These are phyloP conservation scores for Cercopithecus hamlyni DNA, from an alignment of 2,797 vertebrate species.

Conservation along the genomic window DNA sequence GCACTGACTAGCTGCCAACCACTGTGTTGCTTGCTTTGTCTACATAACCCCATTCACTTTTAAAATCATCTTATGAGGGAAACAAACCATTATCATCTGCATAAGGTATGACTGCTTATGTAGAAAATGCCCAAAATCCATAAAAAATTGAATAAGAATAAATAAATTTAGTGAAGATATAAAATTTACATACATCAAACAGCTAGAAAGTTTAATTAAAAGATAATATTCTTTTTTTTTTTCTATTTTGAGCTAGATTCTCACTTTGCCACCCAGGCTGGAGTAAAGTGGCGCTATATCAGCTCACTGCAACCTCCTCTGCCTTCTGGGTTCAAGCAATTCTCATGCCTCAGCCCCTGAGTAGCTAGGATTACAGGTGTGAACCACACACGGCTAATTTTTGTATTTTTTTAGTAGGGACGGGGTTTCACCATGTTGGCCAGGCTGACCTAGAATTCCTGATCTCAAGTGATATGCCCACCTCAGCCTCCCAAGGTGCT, in stretches of 20 bases:
- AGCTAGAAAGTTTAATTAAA: not conserved
- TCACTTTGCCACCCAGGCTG: not conserved
- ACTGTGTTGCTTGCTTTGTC: not conserved
- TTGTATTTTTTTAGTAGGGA: not conserved
- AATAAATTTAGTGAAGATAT: not conserved
- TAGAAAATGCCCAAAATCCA: not conserved
- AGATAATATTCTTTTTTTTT: not conserved
- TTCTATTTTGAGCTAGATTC: not conserved
- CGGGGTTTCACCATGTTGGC: not conserved
- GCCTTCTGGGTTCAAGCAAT: not conserved
- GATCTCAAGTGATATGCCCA: not conserved
- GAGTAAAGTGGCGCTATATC: not conserved
- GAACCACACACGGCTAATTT: not conserved
- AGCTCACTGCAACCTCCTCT: not conserved
- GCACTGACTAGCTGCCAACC: not conserved
- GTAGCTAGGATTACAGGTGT: not conserved
- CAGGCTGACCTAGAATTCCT: not conserved
- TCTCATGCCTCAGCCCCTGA: not conserved
- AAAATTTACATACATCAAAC: not conserved
- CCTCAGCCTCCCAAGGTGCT: not conserved
- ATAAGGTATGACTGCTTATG: not conserved
- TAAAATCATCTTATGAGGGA: not conserved
- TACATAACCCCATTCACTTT: not conserved
- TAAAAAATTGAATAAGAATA: not conserved
- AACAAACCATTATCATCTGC: not conserved